Percentiles rank a stretch among this genome's conserved stretches.
Evolutionary conservation across 2,113 vertebrate genomes (phyloP).

Genomic region (Psittacara wagleri): DNA sequence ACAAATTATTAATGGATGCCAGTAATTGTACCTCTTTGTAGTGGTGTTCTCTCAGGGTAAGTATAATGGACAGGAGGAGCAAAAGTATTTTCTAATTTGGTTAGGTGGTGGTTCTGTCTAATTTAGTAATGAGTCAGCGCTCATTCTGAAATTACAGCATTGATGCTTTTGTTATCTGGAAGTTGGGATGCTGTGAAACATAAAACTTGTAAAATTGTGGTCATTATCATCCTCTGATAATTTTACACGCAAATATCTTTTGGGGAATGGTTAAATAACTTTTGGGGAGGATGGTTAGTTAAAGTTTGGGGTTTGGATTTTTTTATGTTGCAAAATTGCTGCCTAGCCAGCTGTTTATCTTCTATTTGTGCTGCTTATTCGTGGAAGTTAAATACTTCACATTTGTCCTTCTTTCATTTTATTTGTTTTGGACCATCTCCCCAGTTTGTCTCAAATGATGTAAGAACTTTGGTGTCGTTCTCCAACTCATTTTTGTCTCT

Average conservation of each 20-base stretch:
- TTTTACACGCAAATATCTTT: background rate
- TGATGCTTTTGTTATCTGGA: background rate
- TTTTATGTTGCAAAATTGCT: background rate
- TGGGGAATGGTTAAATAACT: background rate
- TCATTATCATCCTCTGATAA: background rate
- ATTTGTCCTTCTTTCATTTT: background rate
- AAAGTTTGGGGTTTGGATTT: background rate
- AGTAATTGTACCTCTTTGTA: background rate
- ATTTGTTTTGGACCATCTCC: slow-evolving; percentile 17
- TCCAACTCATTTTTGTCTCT: background rate
- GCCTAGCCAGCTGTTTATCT: background rate
- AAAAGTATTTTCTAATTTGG: background rate
- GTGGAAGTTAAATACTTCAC: slow-evolving; percentile 7
- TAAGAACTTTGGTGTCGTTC: background rate
- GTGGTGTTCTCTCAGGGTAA: background rate
- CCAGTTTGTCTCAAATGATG: background rate
- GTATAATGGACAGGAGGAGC: background rate
- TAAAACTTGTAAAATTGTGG: background rate
- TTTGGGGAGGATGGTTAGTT: background rate
- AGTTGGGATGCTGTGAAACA: background rate
- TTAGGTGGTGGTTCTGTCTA: background rate
- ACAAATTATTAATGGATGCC: background rate
- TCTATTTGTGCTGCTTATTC: background rate
- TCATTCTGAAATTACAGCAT: background rate
- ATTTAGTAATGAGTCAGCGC: background rate